Base-by-base conservation (phyloP, 2,797 vertebrate genomes). In the Argentina silus region DNA sequence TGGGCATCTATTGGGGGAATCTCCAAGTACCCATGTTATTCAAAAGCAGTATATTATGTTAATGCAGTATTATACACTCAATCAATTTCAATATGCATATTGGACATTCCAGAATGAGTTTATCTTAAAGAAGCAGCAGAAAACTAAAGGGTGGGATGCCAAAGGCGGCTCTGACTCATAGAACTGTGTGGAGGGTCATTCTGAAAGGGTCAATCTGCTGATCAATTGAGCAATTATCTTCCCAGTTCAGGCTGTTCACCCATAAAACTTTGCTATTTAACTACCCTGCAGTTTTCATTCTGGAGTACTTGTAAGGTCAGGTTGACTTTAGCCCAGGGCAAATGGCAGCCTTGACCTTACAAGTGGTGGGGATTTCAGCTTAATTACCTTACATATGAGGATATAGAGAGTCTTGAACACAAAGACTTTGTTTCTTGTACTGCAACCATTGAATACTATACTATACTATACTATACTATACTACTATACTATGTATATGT, bases 211-310 rank as follows among this genome's bases (percentile, higher is more conserved):
- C 69, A 74, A 80, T 64, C 71, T 1, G 21, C 7, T 61, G 63
- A 79, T 78, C 70, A 70, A 71, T 59, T 71, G 56, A 65, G 72
- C 73, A 76, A 80, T 84, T 86, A 78, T 82, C 74, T 56, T 53
- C 9, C 69, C 61, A 12, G 8, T 76, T 8, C 17, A 71, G 70
- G 63, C 74, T 19, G 53, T 63, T 80, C 57, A 64, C 73, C 50
- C 55, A 65, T 50, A 75, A 76, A 76, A 15, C 19, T 70, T 19
- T 65, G 56, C 64, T 67, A 60, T 75, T 78, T 69, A 57, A 55
- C 69, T 72, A 63, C 64, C 75, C 75, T 75, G 51, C 70, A 71
- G 72, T 75, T 79, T 64, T 73, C 42, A 74, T 78, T 84, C 67
- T 73, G 66, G 6, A 62, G 2, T 74, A 75, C 55, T 72, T 76